Evolutionary conservation across 2,797 vertebrate genomes (phyloP), one percentile per base, ranked within the genome.

Genomic region (Salmo trutta): DNA sequence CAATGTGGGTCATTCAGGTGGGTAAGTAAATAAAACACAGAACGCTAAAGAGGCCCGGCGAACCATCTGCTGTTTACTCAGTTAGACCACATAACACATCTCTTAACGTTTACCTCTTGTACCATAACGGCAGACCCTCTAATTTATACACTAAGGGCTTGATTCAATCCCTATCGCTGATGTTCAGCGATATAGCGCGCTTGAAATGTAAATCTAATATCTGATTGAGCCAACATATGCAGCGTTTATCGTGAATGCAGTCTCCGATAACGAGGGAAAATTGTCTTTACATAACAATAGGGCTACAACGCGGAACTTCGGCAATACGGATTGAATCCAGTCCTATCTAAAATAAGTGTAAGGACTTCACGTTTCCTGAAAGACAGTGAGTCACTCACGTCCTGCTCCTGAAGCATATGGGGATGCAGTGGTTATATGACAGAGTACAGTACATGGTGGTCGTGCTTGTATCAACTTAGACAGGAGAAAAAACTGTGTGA

Each of bases 51-150:
- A 92, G 87, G 83, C 89, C 79, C 87, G 81, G 87, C 85, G 75
- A 89, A 87, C 95, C 95, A 95, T 95, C 96, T 95, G 93, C 93
- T 95, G 92, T 91, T 95, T 95, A 93, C 94, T 88, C 92, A 88
- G 90, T 93, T 91, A 92, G 89, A 89, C 85, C 81, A 51, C 79
- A 89, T 74, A 85, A 81, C 83, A 82, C 64, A 84, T 75, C 82
- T 77, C 83, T 80, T 79, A 77, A 83, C 86, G 82, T 87, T 85
- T 71, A 73, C 83, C 86, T 90, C 81, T 76, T 85, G 77, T 79
- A 72, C 65, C 82, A 78, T 83, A 86, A 85, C 81, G 70, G 75
- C 77, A 81, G 77, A 64, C 21, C 21, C 75, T 73, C 82, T 86
- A 85, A 89, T 90, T 90, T 87, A 85, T 67, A 67, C 66, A 67